A percentile compares a stretch with the other conserved stretches of the same genome.
Conservation (phyloP, 2,797 vertebrate species). For the Uromys caudimaculatus region DNA sequence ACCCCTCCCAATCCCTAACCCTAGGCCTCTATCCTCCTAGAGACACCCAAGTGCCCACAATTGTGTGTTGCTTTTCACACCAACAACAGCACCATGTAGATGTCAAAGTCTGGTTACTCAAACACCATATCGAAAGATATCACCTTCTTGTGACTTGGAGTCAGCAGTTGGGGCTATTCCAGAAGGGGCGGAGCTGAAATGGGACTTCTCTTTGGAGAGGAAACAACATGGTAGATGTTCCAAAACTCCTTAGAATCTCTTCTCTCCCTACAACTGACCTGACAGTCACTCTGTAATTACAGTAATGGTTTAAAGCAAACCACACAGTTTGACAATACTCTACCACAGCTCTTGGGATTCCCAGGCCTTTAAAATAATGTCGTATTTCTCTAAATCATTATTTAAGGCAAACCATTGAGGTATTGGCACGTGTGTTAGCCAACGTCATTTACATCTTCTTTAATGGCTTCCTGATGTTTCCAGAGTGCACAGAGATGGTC, state of each 20-base stretch:
- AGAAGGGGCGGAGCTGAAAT: not conserved
- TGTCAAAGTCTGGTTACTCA: not conserved
- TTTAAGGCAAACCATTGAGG: not conserved
- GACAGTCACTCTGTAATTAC: conserved; percentile 18
- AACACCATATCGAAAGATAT: not conserved
- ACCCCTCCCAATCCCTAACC: not conserved
- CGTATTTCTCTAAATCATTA: not conserved
- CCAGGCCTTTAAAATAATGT: conserved; percentile 48
- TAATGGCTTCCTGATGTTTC: not conserved
- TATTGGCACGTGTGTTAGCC: not conserved
- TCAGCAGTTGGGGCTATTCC: not conserved
- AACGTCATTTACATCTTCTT: not conserved
- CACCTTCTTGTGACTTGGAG: not conserved
- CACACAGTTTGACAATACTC: not conserved
- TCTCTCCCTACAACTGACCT: not conserved
- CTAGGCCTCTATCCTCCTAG: not conserved
- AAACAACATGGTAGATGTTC: not conserved
- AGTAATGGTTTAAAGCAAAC: conserved; percentile 25
- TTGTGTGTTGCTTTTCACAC: not conserved
- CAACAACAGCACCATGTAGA: not conserved
- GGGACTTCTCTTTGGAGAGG: conserved; percentile 11
- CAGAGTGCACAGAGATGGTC: not conserved
- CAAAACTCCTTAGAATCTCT: conserved; percentile 27
- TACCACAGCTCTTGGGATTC: not conserved
- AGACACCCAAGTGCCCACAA: not conserved